phyloP scores from a whole-genome alignment of 2,113 vertebrate species.

The Ranitomeya variabilis region DNA sequence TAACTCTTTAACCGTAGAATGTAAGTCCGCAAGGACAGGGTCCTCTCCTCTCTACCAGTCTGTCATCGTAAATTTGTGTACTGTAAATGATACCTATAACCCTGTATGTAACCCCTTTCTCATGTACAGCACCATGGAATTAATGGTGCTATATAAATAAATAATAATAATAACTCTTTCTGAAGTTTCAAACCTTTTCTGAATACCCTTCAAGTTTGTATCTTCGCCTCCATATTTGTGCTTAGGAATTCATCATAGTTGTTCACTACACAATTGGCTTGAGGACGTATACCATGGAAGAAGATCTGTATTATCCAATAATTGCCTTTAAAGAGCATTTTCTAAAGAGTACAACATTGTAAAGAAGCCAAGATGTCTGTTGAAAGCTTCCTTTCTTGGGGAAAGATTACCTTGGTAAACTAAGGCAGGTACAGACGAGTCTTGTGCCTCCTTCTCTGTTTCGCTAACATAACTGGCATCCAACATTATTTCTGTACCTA shows the following conservation, averaged over 20 bases:
- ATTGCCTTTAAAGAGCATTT: conserved; percentile 16
- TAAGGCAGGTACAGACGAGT: background rate
- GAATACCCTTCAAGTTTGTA: background rate
- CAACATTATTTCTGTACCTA: background rate
- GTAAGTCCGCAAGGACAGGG: no score
- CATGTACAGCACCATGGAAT: no score
- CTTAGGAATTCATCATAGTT: background rate
- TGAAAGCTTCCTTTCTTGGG: background rate
- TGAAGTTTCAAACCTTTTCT: background rate
- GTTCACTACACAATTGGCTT: background rate
- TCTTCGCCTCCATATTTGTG: background rate
- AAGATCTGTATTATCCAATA: background rate
- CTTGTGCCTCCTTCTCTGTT: background rate
- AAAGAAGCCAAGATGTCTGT: background rate
- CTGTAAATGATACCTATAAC: no score
- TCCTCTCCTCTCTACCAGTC: no score
- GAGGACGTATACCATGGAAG: background rate
- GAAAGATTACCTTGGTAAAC: background rate
- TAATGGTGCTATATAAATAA: no score
- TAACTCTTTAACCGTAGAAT: background rate
- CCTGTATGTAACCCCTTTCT: no score
- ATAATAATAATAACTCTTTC: background rate
- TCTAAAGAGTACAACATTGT: background rate
- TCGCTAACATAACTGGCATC: background rate
- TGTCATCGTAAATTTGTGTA: no score